These are phyloP conservation scores for Clarias platycephalus DNA, from an alignment of 2,797 vertebrate genomes.

Conservation along the genomic window DNA sequence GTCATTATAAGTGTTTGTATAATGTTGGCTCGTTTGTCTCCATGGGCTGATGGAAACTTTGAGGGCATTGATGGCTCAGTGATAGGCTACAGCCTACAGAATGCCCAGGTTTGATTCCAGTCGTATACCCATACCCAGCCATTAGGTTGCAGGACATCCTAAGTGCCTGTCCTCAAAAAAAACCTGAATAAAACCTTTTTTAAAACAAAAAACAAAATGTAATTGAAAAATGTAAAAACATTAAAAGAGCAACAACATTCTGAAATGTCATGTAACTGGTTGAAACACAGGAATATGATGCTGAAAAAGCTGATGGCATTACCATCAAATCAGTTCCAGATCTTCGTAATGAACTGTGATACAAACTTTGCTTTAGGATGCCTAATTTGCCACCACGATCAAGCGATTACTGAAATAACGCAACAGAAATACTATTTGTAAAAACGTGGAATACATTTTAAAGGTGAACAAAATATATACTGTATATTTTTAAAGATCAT, in stretches of 20 bases:
- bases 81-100: too few relatives aligned
- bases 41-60: too few relatives aligned
- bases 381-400: conserved; percentile 1
- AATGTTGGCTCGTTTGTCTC: background rate
- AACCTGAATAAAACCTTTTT: too few relatives aligned
- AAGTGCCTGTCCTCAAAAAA: too few relatives aligned
- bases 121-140: too few relatives aligned
- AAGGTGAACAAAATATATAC: too few relatives aligned
- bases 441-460: background rate
- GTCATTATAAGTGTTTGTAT: background rate
- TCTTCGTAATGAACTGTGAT: background rate
- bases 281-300: background rate
- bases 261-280: background rate
- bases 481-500: background rate
- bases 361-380: conserved; percentile 5
- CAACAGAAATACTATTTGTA: background rate
- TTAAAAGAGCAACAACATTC: too few relatives aligned
- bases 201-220: too few relatives aligned
- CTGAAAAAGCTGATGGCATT: background rate
- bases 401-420: background rate
- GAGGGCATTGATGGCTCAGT: too few relatives aligned
- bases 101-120: too few relatives aligned
- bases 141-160: too few relatives aligned
- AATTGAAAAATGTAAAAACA: too few relatives aligned
- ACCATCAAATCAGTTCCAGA: background rate